phyloP scores from a whole-genome alignment of 2,797 vertebrate genomes.

The Poecilia picta region DNA sequence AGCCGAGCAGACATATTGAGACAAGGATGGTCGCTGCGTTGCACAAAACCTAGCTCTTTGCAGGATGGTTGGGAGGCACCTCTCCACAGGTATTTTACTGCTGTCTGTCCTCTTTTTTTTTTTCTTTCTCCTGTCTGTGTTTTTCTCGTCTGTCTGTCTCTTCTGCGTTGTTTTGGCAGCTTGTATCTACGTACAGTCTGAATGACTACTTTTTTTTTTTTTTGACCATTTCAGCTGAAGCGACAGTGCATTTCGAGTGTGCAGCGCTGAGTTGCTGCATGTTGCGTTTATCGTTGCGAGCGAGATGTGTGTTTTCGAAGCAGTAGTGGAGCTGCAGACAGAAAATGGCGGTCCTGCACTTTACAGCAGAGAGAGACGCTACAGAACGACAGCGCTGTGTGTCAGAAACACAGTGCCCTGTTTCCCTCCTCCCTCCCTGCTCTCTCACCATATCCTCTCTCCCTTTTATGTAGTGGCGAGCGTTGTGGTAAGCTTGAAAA shows the following conservation, averaged over 20 bases:
- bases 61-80: slow-evolving; percentile 89
- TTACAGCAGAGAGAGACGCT: slow-evolving; percentile 80
- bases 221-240: slow-evolving; percentile 35
- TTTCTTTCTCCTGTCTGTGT: slow-evolving; percentile 23
- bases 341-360: slow-evolving; percentile 94
- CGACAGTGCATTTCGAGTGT: slow-evolving; percentile 53
- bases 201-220: slow-evolving; percentile 21
- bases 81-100: slow-evolving; percentile 89
- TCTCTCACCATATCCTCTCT: slow-evolving; percentile 43
- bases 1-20: slow-evolving; percentile 87
- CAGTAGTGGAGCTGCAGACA: slow-evolving; percentile 63
- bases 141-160: slow-evolving; percentile 27
- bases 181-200: slow-evolving; percentile 33
- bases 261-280: slow-evolving; percentile 28
- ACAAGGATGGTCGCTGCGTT: slow-evolving; percentile 83
- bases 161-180: slow-evolving; percentile 52
- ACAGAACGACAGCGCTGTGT: slow-evolving; percentile 72
- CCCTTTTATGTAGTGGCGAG: slow-evolving; percentile 33
- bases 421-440: slow-evolving; percentile 27
- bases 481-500: slow-evolving; percentile 42
- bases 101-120: slow-evolving; percentile 37
- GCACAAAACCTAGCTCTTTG: slow-evolving; percentile 84
- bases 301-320: slow-evolving; percentile 47
- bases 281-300: slow-evolving; percentile 36
- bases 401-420: slow-evolving; percentile 67